Conservation (phyloP, 2,113 vertebrate species). For the Eulemur macaco region DNA sequence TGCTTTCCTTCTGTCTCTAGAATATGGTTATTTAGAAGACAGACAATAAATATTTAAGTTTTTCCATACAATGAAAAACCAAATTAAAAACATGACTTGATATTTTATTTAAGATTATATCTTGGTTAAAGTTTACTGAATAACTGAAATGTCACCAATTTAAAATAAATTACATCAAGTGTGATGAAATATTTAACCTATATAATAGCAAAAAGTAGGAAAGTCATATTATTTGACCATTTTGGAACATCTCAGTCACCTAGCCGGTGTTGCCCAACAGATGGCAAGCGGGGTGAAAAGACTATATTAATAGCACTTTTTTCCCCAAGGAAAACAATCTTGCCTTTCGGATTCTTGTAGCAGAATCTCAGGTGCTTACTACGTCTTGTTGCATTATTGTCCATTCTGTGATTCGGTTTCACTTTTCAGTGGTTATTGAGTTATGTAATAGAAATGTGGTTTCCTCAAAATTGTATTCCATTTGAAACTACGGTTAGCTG, state of each 20-base stretch:
- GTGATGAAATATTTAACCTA: background rate
- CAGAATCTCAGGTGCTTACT: background rate
- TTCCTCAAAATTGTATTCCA: background rate
- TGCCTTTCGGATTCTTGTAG: background rate
- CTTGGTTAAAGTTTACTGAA: background rate
- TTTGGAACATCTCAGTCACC: background rate
- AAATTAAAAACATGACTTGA: background rate
- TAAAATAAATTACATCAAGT: background rate
- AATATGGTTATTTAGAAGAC: background rate
- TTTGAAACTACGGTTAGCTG: background rate
- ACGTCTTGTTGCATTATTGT: background rate
- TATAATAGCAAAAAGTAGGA: background rate
- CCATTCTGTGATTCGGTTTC: background rate
- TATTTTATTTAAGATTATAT: constrained; percentile 20
- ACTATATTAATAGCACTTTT: background rate
- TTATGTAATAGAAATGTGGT: background rate
- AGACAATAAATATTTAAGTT: background rate
- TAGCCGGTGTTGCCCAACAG: background rate
- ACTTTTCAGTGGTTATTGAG: background rate
- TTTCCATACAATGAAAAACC: background rate
- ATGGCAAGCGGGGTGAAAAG: background rate
- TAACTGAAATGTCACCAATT: background rate
- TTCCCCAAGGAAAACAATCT: background rate
- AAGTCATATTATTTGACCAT: background rate
- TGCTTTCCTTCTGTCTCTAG: background rate